Percentiles rank a stretch among this genome's conserved stretches.
Evolutionary conservation across 2,113 vertebrate genomes (phyloP).

Genomic region (mouse (Mus musculus)): DNA sequence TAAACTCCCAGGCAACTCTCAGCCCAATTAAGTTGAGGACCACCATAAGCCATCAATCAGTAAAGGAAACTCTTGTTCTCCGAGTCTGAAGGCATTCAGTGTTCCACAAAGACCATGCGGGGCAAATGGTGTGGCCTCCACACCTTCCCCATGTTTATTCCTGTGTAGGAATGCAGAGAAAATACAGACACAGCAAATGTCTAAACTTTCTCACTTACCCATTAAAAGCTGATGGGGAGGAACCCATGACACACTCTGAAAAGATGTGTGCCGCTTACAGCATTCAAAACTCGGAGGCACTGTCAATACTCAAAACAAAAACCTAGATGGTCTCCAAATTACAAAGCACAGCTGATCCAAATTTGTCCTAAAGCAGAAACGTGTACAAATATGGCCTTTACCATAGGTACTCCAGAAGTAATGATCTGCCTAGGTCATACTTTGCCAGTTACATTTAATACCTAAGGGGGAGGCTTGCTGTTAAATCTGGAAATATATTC

Average conservation of each 20-base stretch:
- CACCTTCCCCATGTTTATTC: accelerated
- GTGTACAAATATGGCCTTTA: background rate
- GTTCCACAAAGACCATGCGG: background rate
- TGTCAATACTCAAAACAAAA: background rate
- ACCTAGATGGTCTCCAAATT: too few species aligned
- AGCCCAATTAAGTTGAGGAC: background rate
- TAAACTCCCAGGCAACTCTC: background rate
- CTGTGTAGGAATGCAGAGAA: background rate
- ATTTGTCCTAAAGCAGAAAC: background rate
- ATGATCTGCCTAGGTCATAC: background rate
- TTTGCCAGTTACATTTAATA: background rate
- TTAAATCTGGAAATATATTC: background rate
- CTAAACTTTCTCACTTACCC: too few species aligned
- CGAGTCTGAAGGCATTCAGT: accelerated
- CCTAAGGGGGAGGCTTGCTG: background rate
- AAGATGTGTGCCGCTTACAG: background rate
- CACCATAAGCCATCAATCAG: too few species aligned
- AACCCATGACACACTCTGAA: background rate
- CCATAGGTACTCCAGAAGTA: too few species aligned
- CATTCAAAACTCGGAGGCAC: background rate
- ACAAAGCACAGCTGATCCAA: background rate
- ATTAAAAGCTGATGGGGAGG: background rate
- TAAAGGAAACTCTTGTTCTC: background rate
- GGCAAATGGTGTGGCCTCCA: too few species aligned
- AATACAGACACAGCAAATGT: too few species aligned